phyloP scores from a whole-genome alignment of 2,113 vertebrate genomes.

The Brevimyrus niger region DNA sequence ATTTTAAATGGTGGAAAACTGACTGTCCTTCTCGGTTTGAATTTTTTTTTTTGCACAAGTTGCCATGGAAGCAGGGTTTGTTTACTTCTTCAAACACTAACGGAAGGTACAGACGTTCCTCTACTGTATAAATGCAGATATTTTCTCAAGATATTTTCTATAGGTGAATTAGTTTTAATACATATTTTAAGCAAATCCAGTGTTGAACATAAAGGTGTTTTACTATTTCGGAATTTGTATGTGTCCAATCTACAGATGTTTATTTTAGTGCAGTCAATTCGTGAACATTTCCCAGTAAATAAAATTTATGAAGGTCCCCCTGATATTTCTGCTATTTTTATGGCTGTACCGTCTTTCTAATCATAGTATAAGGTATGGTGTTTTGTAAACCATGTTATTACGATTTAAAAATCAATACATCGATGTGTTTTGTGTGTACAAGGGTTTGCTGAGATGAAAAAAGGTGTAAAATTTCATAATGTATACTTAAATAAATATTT shows the following conservation, averaged over 20 bases:
- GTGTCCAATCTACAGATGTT: not conserved
- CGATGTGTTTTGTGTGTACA: not conserved
- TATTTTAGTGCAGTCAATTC: conserved; percentile 1
- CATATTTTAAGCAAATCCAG: not conserved
- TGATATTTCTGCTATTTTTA: not conserved
- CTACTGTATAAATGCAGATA: not conserved
- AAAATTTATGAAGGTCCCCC: not conserved
- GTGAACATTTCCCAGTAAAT: not conserved
- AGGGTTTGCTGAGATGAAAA: not conserved
- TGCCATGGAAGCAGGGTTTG: not conserved
- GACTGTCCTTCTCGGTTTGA: not conserved
- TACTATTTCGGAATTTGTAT: not conserved
- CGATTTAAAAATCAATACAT: not conserved
- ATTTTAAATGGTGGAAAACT: not conserved
- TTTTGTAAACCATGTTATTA: not conserved
- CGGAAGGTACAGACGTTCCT: not conserved
- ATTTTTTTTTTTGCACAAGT: not conserved
- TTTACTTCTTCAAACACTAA: not conserved
- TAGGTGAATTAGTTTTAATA: not conserved
- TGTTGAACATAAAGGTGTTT: not conserved
- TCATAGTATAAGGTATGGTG: not conserved
- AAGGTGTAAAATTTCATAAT: not conserved
- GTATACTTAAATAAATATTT: not conserved
- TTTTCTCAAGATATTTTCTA: not conserved
- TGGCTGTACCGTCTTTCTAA: not conserved